These are phyloP conservation scores for Rhamphomyia laevipes DNA, from an alignment of 2,888 invertebrate genomes.

Conservation along the genomic window DNA sequence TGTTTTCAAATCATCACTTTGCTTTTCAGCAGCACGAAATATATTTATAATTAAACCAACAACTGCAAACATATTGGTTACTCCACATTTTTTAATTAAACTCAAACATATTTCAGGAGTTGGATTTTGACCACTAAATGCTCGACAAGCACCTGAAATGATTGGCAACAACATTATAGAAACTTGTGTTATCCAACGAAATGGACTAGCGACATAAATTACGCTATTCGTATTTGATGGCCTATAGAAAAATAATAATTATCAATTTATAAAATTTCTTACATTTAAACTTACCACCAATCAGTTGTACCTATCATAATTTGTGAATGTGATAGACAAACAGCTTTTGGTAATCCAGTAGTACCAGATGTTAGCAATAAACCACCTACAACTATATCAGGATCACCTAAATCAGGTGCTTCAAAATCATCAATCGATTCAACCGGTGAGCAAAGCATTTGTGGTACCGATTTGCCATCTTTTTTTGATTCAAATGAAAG, in stretches of 20 bases:
- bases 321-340: not conserved
- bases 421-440: not conserved
- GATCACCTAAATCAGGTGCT: not conserved
- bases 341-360: constrained; percentile 4
- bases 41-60: not conserved
- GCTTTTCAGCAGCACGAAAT: not conserved
- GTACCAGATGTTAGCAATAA: constrained; percentile 5
- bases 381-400: not conserved
- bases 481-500: constrained; percentile 1
- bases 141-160: not conserved
- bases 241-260: not conserved
- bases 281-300: constrained; percentile 1
- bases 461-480: constrained; percentile 1
- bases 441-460: not conserved
- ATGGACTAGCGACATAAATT: constrained; percentile 1
- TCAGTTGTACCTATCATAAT: not conserved
- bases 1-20: not conserved
- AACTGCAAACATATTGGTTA: constrained; percentile 3
- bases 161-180: constrained; percentile 1
- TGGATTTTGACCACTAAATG: not conserved
- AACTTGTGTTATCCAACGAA: constrained; percentile 5
- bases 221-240: not conserved
- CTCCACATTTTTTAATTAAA: constrained; percentile 1
- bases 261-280: not conserved
- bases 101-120: not conserved